Base-by-base conservation (phyloP, 2,888 invertebrate genomes). In the Hirtodrosophila confusa region DNA sequence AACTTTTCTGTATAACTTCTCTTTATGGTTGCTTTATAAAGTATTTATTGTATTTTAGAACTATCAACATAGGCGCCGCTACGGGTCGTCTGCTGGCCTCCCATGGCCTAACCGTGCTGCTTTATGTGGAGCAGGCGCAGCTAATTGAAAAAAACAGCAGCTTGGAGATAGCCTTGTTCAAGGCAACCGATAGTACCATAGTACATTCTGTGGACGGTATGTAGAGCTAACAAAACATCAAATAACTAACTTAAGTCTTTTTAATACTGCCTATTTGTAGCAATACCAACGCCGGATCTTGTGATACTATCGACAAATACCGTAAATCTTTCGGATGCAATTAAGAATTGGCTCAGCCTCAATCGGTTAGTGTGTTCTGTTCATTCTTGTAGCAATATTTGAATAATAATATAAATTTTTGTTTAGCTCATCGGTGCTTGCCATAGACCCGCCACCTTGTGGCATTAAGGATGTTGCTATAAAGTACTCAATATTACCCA, bases 81-180 rank as follows among this genome's bases (percentile, higher is more conserved):
- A 95, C 95, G 50, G 96, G 95, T 31, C 94, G 97, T 10, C 95
- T 97, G 90, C 93, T 97, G 74, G 94, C 95, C 54, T 94, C 96
- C 86, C 97, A 97, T 91, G 96, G 97, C 50, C 95, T 96, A 0
- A 93, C 93, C 71, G 95, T 95, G 0, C 92, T 94, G 48, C 93
- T 95, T 3, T 94, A 93, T 83, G 91, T 93, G 3, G 92, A 92
- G 47, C 91, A 94, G 24, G 92, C 93, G 47, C 50, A 85, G 12
- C 91, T 92, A 40, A 86, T 92, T 39, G 91, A 92, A 44, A 90
- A 94, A 27, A 92, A 94, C 54, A 63, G 41, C 39, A 93, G 93
- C 75, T 70, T 78, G 43, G 96, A 96, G 90, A 90, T 95, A 24
- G 92, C 93, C 40, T 91, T 95, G 37, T 96, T 95, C 88, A 93